These are phyloP conservation scores for Isurus oxyrinchus DNA, from an alignment of 2,113 vertebrate genomes.

Conservation along the genomic window DNA sequence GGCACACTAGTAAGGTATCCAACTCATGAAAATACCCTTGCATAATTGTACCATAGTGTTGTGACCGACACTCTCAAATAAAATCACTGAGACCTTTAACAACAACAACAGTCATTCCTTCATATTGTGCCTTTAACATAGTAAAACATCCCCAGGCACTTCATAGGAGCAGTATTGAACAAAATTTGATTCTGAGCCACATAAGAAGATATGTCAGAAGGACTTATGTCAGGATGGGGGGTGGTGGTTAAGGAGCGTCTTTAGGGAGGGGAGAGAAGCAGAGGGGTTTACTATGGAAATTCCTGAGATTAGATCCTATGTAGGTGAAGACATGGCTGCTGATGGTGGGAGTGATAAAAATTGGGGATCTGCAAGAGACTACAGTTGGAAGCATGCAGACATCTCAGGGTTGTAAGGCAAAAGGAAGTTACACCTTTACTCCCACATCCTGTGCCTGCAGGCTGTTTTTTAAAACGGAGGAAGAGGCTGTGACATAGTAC, in stretches of 20 bases:
- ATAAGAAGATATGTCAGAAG: neutral
- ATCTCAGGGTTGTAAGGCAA: neutral
- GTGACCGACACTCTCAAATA: neutral
- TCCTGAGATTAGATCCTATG: neutral
- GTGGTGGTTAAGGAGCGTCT: neutral
- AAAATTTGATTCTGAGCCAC: neutral
- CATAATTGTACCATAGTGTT: neutral
- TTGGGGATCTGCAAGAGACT: neutral
- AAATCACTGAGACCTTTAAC: neutral
- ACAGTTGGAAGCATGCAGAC: neutral
- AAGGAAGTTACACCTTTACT: neutral
- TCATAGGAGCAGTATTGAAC: neutral
- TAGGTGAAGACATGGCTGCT: neutral
- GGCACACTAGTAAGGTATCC: neutral
- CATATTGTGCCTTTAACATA: neutral
- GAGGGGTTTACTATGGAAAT: neutral
- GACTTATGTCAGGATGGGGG: neutral
- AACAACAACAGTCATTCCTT: neutral
- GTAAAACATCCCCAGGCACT: neutral
- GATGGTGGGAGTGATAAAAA: neutral
- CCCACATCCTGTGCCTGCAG: neutral
- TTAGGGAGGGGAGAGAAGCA: neutral
- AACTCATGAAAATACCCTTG: neutral
- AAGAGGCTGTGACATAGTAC: neutral
- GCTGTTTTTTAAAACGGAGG: neutral